Base-by-base conservation (phyloP, 2,888 invertebrate genomes). In the Asteroscopus sphinx region DNA sequence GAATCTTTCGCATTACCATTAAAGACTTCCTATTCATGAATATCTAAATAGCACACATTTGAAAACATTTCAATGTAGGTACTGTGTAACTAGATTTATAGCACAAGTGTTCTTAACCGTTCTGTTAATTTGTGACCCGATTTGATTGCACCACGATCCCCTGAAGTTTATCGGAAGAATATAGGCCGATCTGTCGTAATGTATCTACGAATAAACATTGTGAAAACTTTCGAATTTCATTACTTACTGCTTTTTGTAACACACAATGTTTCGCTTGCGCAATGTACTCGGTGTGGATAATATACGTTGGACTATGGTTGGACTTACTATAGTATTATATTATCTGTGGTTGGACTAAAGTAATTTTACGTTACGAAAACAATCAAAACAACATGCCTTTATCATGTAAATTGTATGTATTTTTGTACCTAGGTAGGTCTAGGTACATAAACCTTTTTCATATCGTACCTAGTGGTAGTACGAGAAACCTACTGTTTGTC, bases 101-200 rank as follows among this genome's bases (percentile, higher is more conserved):
- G 81, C 66, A 61, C 79, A 67, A 69, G 67, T 71, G 59, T 58
- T 63, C 45, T 61, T 65, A 68, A 64, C 48, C 53, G 60, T 67
- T 75, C 72, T 69, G 80, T 79, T 80, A 77, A 81, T 81, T 82
- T 81, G 84, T 85, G 85, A 82, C 84, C 82, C 72, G 72, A 76
- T 82, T 85, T 68, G 72, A 75, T 82, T 88, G 76, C 81, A 75
- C 59, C 68, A 68, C 60, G 59, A 70, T 68, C 72, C 51, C 13
- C 67, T 75, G 36, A 59, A 76, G 73, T 81, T 83, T 81, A 82
- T 82, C 77, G 76, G 21, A 57, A 44, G 72, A 80, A 88, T 82
- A 84, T 87, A 83, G 85, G 81, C 40, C 85, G 70, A 51, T 55
- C 61, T 83, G 77, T 78, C 79, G 86, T 72, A 84, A 63, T 44